A percentile compares a stretch with the other conserved stretches of the same genome.
phyloP scores from a whole-genome alignment of 2,113 vertebrate genomes.

The Himantopus leucocephalus region DNA sequence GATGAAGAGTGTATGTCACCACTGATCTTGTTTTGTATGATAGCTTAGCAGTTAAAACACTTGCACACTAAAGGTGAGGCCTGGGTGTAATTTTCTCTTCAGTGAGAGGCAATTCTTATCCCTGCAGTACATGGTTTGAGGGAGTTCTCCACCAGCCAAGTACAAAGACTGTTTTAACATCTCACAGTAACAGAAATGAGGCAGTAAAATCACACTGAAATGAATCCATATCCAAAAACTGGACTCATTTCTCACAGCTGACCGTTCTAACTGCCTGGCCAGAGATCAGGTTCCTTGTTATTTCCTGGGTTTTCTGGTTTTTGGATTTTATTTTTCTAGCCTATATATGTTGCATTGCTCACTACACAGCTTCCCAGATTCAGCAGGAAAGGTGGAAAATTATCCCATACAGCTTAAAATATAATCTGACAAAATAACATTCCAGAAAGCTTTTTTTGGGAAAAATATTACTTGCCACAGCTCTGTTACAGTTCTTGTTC shows the following conservation, averaged over 20 bases:
- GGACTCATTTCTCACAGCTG: not conserved
- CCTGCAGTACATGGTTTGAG: not conserved
- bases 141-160: not conserved
- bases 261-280: not conserved
- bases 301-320: not conserved
- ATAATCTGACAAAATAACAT: not conserved
- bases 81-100: not conserved
- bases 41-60: not conserved
- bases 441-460: not conserved
- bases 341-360: not conserved
- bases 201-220: not conserved
- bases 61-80: not conserved
- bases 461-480: not conserved
- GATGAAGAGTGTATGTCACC: not conserved
- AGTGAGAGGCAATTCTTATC: not conserved
- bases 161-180: not conserved
- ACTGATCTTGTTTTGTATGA: not conserved
- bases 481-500: not conserved
- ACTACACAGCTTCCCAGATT: not conserved
- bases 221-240: not conserved
- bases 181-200: not conserved
- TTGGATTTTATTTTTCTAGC: not conserved
- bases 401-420: not conserved
- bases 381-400: not conserved
- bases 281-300: not conserved